Evolutionary conservation across 2,113 vertebrate species (phyloP).

Genomic region (Phalacrocorax brasilianus): DNA sequence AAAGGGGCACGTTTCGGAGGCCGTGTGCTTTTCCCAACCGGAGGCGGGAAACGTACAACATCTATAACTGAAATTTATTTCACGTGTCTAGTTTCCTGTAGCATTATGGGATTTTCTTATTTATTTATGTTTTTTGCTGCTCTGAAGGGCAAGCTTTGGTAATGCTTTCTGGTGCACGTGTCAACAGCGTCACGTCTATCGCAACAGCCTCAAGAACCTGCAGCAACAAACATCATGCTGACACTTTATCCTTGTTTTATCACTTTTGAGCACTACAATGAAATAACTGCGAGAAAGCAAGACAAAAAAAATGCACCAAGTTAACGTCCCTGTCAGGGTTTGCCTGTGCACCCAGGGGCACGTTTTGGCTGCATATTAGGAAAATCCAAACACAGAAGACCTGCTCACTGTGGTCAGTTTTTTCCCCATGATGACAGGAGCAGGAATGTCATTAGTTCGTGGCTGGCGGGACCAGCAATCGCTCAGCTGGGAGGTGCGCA

Average conservation of each 20-base stretch:
- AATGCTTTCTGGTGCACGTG: neutral
- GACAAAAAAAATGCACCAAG: neutral
- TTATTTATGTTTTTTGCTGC: neutral
- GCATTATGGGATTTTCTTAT: neutral
- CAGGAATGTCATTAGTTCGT: neutral
- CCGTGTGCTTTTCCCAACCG: accelerated
- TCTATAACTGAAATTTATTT: constrained; percentile 4
- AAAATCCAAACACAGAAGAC: neutral
- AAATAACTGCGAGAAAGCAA: neutral
- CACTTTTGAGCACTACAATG: neutral
- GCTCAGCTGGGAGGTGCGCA: neutral
- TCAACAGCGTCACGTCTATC: neutral
- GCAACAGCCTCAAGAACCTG: neutral
- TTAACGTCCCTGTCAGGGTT: neutral
- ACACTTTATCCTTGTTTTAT: neutral
- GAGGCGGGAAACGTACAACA: neutral
- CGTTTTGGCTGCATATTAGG: neutral
- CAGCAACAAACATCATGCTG: neutral
- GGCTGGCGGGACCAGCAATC: neutral
- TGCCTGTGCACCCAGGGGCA: neutral
- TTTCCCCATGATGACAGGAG: neutral
- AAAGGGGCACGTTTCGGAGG: neutral
- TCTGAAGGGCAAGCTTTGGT: neutral
- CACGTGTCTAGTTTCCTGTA: neutral
- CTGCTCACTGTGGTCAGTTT: accelerated